phyloP scores from a whole-genome alignment of 2,888 invertebrate species.

The Platycheirus rosarum region DNA sequence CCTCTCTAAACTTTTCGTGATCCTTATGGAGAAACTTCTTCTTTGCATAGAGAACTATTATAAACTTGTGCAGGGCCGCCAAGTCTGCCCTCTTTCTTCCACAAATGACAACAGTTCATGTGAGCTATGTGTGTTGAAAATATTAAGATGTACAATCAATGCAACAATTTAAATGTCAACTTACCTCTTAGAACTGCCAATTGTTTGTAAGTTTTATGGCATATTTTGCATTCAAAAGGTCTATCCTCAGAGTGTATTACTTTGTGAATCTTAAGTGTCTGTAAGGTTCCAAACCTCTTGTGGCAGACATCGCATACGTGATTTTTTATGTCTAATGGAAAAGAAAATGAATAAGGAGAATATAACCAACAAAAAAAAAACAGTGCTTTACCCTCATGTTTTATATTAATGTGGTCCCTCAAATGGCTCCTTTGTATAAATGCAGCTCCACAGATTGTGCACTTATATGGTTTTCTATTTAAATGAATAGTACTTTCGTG shows the following conservation, averaged over 20 bases:
- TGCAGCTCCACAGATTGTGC: slow-evolving; percentile 35
- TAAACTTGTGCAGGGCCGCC: no score
- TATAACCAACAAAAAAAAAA: neutral
- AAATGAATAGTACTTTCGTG: slow-evolving; percentile 45
- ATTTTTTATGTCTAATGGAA: slow-evolving; percentile 36
- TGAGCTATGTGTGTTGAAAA: slow-evolving; percentile 53
- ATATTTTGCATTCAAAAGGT: slow-evolving; percentile 35
- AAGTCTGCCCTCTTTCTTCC: no score
- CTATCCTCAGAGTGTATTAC: slow-evolving; percentile 30
- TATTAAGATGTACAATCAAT: no score
- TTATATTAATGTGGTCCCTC: slow-evolving; percentile 39
- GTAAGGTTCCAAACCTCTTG: slow-evolving; percentile 33
- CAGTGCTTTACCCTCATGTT: slow-evolving; percentile 43
- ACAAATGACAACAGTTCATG: slow-evolving; percentile 21
- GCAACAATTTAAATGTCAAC: neutral
- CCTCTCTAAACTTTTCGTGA: no score
- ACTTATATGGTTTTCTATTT: slow-evolving; percentile 49
- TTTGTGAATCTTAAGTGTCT: slow-evolving; percentile 37
- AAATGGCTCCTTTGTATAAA: slow-evolving; percentile 48
- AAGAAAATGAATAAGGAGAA: no score
- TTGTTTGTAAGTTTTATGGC: slow-evolving; percentile 32
- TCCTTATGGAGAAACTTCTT: no score
- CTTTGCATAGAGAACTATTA: no score
- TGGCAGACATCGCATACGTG: slow-evolving; percentile 41
- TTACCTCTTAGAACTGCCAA: slow-evolving; percentile 35